Percentiles rank a stretch among this genome's conserved stretches.
These are phyloP conservation scores for Cichlasoma orientale DNA, from an alignment of 2,797 vertebrate genomes.

Conservation along the genomic window DNA sequence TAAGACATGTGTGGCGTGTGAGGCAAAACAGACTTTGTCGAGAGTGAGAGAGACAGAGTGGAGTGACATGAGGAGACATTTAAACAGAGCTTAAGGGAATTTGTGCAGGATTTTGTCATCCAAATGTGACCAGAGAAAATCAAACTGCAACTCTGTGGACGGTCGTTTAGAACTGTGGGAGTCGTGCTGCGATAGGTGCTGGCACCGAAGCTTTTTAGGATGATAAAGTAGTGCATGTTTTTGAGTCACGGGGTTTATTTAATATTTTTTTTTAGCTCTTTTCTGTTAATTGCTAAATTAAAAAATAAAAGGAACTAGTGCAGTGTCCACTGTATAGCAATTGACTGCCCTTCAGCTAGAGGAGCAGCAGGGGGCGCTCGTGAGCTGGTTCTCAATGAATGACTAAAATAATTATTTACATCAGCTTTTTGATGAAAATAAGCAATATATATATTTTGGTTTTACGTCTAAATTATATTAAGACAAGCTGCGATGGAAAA, in stretches of 20 bases:
- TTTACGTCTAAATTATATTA: too few species aligned
- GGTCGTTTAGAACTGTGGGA: not conserved
- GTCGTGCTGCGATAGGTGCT: not conserved
- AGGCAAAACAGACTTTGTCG: not conserved
- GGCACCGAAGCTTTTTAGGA: not conserved
- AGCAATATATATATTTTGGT: too few species aligned
- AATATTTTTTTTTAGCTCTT: not conserved
- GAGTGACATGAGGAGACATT: not conserved
- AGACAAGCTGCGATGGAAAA: too few species aligned
- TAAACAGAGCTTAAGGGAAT: not conserved
- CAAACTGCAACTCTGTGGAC: not conserved
- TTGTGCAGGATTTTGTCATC: not conserved
- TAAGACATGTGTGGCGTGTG: slow-evolving; percentile 24
- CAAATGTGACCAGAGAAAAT: not conserved
- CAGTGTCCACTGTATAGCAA: not conserved
- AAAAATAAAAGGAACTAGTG: not conserved
- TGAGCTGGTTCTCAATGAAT: too few species aligned
- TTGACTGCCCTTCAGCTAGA: too few species aligned
- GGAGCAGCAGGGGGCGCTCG: too few species aligned
- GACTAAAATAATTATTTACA: too few species aligned
- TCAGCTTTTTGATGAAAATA: too few species aligned
- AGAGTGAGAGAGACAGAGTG: not conserved
- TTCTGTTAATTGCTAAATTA: not conserved
- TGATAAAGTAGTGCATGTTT: not conserved
- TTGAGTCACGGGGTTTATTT: not conserved